Evolutionary conservation across 2,888 invertebrate genomes (phyloP).

Genomic region (Drosophila lutescens): DNA sequence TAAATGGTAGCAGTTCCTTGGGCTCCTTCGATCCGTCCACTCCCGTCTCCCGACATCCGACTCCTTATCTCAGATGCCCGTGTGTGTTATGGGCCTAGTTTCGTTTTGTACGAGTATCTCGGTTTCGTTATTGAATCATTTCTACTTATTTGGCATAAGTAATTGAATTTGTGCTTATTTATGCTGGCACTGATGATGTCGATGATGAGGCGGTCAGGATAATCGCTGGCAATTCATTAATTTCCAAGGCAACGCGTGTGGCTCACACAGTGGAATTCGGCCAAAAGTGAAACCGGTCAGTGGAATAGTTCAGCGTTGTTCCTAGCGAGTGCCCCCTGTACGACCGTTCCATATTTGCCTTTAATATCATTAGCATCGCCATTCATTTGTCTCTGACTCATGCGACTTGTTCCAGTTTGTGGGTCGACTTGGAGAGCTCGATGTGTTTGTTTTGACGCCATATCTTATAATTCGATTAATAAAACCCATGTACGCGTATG

Average conservation of each 20-base stretch:
- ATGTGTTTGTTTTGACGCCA: conserved; percentile 74
- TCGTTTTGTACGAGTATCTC: conserved; percentile 54
- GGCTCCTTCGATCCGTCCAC: conserved; percentile 10
- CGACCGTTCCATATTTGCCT: conserved; percentile 65
- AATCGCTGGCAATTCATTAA: conserved; percentile 75
- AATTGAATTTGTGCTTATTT: conserved; percentile 75
- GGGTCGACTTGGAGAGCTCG: conserved; percentile 46
- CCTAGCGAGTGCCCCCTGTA: conserved; percentile 18
- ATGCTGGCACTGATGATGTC: conserved; percentile 53
- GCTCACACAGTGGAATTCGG: conserved; percentile 12
- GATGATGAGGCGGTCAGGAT: conserved; percentile 69
- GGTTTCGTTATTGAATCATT: conserved; percentile 71
- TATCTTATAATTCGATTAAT: conserved; percentile 79
- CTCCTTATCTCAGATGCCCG: conserved; percentile 43
- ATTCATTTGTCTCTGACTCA: conserved; percentile 67
- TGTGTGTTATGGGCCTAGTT: conserved; percentile 41
- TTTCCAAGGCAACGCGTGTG: conserved; percentile 57
- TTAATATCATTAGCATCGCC: conserved; percentile 76
- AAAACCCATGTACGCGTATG: conserved; percentile 30
- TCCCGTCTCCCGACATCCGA: conserved; percentile 2
- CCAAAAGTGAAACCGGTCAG: not conserved
- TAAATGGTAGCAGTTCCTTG: conserved; percentile 40
- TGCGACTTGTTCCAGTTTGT: conserved; percentile 40
- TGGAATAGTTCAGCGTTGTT: not conserved
- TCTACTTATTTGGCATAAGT: conserved; percentile 81